Evolutionary conservation across 1,140 invertebrate genomes (phyloP), one percentile per base, ranked within the genome.

Genomic region (Dendrolimus punctatus): DNA sequence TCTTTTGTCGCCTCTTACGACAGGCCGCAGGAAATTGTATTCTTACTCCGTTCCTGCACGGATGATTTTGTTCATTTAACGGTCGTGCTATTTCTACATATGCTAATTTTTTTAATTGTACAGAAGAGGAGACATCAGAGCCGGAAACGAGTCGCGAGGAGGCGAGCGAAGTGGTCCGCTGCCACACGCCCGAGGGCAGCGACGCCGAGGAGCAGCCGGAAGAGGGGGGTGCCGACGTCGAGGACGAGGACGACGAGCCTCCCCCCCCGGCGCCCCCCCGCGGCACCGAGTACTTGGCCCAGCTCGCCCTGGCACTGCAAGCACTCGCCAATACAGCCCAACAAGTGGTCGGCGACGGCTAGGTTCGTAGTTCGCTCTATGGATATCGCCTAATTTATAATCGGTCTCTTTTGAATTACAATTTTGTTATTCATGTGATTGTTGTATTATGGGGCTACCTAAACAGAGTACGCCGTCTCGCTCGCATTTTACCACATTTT

Each of bases 51-150:
- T n/a, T n/a, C n/a, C n/a, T n/a, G n/a, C n/a, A n/a, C n/a, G n/a
- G n/a, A n/a, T n/a, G n/a, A n/a, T n/a, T n/a, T 23, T 23, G 23
- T 23, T 23, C 23, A 23, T 23, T 23, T 23, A 23, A 23, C 23
- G 23, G 23, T 23, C 23, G 23, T 23, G 3, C 23, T 23, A 23
- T 23, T 23, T 23, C 23, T 23, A 40, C 39, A 49, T 5, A 49
- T 37, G 39, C 4, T 49, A 10, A 7, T 9, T n/a, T 5, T 9
- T 10, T 9, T 10, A 45, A 9, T 36, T 46, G 5, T 46, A 23
- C 57, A 66, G 67, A 67, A 39, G 68, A 70, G 39, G 68, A 70
- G 36, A 53, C 38, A 3, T 67, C 64, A 0, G 67, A 70, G 23
- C 54, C 61, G 6, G 67, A 70, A 39, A 49, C 52, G 43, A 39